Conservation (phyloP, 2,113 vertebrate genomes). For the Rynchops niger region DNA sequence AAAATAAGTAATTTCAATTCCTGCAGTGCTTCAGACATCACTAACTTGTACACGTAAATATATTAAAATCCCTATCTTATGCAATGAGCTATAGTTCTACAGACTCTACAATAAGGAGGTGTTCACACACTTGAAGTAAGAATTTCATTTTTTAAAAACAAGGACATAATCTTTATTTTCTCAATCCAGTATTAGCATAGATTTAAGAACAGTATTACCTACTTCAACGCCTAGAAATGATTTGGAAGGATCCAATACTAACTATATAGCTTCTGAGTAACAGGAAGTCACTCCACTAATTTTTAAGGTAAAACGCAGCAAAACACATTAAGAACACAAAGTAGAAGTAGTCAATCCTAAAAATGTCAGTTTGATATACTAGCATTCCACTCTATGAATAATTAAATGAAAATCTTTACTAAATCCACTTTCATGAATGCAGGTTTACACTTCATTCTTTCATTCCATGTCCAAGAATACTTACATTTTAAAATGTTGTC, state of each 20-base stretch:
- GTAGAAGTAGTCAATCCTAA: neutral
- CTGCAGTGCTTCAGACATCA: neutral
- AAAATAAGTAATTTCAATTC: neutral
- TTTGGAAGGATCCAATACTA: neutral
- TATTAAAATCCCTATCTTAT: neutral
- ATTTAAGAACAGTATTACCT: neutral
- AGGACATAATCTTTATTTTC: neutral
- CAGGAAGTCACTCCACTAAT: neutral
- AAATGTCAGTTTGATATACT: neutral
- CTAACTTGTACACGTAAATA: neutral
- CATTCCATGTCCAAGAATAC: neutral
- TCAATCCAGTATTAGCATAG: neutral
- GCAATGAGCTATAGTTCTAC: neutral
- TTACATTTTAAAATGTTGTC: neutral
- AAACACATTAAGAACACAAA: neutral
- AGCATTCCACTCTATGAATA: neutral
- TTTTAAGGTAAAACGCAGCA: neutral
- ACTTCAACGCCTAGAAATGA: neutral
- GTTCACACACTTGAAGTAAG: neutral
- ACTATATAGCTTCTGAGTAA: neutral
- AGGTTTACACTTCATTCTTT: neutral
- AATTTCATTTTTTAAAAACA: neutral
- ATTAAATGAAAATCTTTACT: neutral
- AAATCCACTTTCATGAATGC: neutral
- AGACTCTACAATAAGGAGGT: neutral